Evolutionary conservation across 2,888 invertebrate genomes (phyloP).

Genomic region (Cryptophagus acutangulus): DNA sequence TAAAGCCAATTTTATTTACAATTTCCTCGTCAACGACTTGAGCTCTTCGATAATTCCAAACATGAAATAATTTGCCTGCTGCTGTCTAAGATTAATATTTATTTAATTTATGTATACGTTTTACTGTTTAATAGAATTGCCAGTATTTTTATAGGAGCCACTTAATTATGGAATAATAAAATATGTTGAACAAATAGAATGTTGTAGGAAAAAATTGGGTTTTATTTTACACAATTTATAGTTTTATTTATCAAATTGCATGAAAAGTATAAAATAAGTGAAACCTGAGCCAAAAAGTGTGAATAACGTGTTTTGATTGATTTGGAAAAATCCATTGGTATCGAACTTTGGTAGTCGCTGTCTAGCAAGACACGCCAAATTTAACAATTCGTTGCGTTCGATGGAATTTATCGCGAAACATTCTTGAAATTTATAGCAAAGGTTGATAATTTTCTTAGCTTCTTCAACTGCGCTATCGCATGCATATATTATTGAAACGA

Average conservation of each 20-base stretch:
- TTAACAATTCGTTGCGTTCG: constrained; percentile 8
- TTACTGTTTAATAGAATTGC: constrained; percentile 17
- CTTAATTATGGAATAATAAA: constrained; percentile 8
- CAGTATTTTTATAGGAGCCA: constrained; percentile 25
- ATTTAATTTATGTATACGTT: constrained; percentile 12
- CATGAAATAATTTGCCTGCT: constrained; percentile 24
- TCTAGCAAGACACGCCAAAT: constrained; percentile 7
- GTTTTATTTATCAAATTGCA: constrained; percentile 3
- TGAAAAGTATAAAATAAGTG: constrained; percentile 17
- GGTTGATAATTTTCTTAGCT: constrained; percentile 6
- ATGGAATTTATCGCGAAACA: constrained; percentile 1
- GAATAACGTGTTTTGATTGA: constrained; percentile 18
- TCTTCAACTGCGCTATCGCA: constrained; percentile 8
- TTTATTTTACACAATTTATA: no score
- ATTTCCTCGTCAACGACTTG: constrained; percentile 72
- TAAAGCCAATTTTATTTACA: constrained; percentile 69
- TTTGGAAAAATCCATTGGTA: constrained; percentile 17
- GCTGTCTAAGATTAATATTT: constrained; percentile 11
- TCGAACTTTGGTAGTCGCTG: constrained; percentile 6
- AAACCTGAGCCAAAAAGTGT: constrained; percentile 16
- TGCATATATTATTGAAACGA: no score
- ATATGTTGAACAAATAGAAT: no score
- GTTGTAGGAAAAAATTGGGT: no score
- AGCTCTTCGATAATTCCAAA: constrained; percentile 39
- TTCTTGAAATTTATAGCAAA: constrained; percentile 12